Evolutionary conservation across 1,140 invertebrate genomes (phyloP).

Genomic region (Drosophila kepulauana): DNA sequence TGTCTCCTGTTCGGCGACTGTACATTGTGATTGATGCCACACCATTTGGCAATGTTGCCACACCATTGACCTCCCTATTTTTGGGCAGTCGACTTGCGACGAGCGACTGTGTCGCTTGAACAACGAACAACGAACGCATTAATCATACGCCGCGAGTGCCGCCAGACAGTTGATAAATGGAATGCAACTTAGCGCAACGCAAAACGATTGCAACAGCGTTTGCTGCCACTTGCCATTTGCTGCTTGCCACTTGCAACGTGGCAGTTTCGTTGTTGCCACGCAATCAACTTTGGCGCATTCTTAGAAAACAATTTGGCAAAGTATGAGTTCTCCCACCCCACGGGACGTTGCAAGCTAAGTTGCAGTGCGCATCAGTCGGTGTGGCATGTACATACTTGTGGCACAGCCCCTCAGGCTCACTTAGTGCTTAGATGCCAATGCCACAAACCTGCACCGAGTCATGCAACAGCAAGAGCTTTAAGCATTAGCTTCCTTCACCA

Average conservation of each 20-base stretch:
- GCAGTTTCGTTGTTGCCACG: constrained; percentile 4
- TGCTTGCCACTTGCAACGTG: background rate
- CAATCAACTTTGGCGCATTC: constrained; percentile 40
- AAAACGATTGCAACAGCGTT: constrained; percentile 19
- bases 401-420: background rate
- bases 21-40: constrained; percentile 52
- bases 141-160: constrained; percentile 63
- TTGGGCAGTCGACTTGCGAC: constrained; percentile 9
- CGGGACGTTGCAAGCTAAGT: background rate
- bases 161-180: constrained; percentile 62
- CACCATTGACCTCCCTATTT: constrained; percentile 3
- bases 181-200: constrained; percentile 38
- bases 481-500: too few species aligned
- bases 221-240: constrained; percentile 32
- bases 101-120: background rate
- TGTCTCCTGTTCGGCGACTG: background rate
- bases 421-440: background rate
- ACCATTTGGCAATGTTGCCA: constrained; percentile 41
- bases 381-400: constrained; percentile 5
- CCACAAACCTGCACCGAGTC: background rate
- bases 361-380: background rate
- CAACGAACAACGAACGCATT: constrained; percentile 35
- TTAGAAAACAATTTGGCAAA: constrained; percentile 60
- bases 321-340: constrained; percentile 1
- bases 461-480: too few species aligned